phyloP scores from a whole-genome alignment of 2,888 invertebrate genomes.

The Sthenelais limicola region DNA sequence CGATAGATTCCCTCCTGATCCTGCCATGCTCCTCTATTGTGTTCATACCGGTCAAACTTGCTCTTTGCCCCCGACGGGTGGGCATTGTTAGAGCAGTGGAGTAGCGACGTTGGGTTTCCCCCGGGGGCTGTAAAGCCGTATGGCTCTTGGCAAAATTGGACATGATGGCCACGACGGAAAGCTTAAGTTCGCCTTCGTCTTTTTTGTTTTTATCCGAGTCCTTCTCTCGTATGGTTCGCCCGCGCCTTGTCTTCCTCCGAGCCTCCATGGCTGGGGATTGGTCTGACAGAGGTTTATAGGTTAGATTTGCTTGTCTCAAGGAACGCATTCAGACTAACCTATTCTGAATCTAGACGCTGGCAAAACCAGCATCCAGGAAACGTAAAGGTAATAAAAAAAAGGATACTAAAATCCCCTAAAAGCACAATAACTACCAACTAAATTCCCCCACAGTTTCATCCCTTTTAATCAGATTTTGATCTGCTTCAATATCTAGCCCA shows the following conservation, averaged over 20 bases:
- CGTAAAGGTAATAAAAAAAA: neutral
- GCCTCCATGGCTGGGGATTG: slow-evolving; percentile 15
- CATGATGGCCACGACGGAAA: slow-evolving; percentile 36
- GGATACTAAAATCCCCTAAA: neutral
- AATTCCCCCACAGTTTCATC: too few species aligned
- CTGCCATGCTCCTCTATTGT: slow-evolving; percentile 29
- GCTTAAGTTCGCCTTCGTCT: slow-evolving; percentile 17
- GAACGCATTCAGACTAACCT: slow-evolving; percentile 7
- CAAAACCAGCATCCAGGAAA: slow-evolving; percentile 19
- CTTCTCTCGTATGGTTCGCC: slow-evolving; percentile 25
- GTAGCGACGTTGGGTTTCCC: slow-evolving; percentile 7
- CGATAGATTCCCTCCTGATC: slow-evolving; percentile 32
- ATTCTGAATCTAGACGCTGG: slow-evolving; percentile 20
- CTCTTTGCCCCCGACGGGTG: slow-evolving; percentile 14
- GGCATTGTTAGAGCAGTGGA: slow-evolving; percentile 30
- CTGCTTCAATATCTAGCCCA: too few species aligned
- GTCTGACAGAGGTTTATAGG: slow-evolving; percentile 24
- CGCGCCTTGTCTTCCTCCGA: neutral
- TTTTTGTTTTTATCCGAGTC: neutral
- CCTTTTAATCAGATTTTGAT: too few species aligned
- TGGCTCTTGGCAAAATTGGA: slow-evolving; percentile 23
- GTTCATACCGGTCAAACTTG: slow-evolving; percentile 15
- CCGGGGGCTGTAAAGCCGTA: slow-evolving; percentile 9
- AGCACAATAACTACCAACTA: neutral
- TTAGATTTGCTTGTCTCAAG: slow-evolving; percentile 24